Base-by-base conservation (phyloP, 1,140 invertebrate genomes). In the Macrobrachium nipponense region DNA sequence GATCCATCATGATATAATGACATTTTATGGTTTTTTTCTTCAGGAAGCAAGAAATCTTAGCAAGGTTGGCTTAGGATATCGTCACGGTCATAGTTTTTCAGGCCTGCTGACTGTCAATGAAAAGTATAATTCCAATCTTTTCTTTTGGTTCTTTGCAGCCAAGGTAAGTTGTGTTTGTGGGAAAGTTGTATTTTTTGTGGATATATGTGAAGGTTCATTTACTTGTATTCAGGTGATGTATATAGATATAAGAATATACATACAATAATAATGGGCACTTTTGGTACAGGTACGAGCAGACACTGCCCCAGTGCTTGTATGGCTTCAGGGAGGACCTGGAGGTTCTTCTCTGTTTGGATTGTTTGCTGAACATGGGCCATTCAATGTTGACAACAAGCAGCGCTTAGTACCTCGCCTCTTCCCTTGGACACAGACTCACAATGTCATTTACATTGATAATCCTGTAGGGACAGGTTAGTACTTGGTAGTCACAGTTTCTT, bases 111-210 rank as follows among this genome's bases (percentile, higher is more conserved):
- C 95, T 0, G 95, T 97, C 6, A 95, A 97, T 89, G 93, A 94
- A 88, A 90, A 93, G 64, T 95, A 93, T 90, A 94, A 96, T 89
- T 96, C 96, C 0, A 97, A 97, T 90, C 93, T 97, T 87, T 97
- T 96, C 91, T 97, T 97, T 91, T 97, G 96, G 96, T 97, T 96
- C 89, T 97, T 97, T 90, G 96, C 96, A 0, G 94, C 95, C 0
- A 90, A 93, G 89, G 92, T 92, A 89, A 90, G 90, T 68, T 18
- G 12, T 1, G 61, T 18, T 23, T 18, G 8, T 58, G 62, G 27
- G 60, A 78, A 5, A 36, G 14, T 58, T 75, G 27, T n/a, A 36
- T 36, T 62, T n/a, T 62, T 62, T 43, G 12, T 18, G 8, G 36
- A 14, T 43, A 11, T 2, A 5, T 66, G n/a, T 61, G 12, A 60